Base-by-base conservation (phyloP, 2,888 invertebrate species). In the Euzetes globulus region DNA sequence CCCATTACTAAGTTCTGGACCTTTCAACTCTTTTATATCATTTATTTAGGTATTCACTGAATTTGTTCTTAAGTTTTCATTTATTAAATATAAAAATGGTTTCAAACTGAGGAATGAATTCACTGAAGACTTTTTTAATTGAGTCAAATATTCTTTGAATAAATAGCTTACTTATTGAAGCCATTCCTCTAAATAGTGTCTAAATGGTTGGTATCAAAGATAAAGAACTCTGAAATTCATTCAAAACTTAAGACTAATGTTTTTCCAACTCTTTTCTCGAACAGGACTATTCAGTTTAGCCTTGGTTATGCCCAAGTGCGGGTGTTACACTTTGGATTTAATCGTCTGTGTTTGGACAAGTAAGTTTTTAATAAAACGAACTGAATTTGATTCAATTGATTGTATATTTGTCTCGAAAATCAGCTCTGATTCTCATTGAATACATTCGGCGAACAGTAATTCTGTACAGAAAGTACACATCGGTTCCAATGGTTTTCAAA, bases 1-100 rank as follows among this genome's bases (percentile, higher is more conserved):
- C 83, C 83, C 0, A 81, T 83, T 75, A 82, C 83, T 13, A 83
- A 83, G 76, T 83, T 83, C 78, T 83, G 83, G 82, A 79, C 81
- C 1, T 81, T 80, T 68, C 83, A 82, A 79, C 75, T 80, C 33
- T 80, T 80, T 72, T 80, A 80, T 74, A 78, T 80, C 25, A 63
- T 79, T 7, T 80, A 78, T 71, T 73, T 80, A 19, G 74, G 74
- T 70, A 70, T 37, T 47, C 7, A 41, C 17, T 47, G 3, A 52
- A 15, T n/a, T 37, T n/a, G n/a, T n/a, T n/a, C n/a, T n/a, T n/a
- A n/a, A n/a, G n/a, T n/a, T n/a, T n/a, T n/a, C n/a, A n/a, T n/a
- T n/a, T n/a, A n/a, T n/a, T n/a, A n/a, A n/a, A n/a, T n/a, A n/a
- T n/a, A n/a, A n/a, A n/a, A n/a, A n/a, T n/a, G n/a, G n/a, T n/a